Evolutionary conservation across 64 coral and sea anemone genomes (phyloP).

Genomic region (Cladopsammia gracilis): DNA sequence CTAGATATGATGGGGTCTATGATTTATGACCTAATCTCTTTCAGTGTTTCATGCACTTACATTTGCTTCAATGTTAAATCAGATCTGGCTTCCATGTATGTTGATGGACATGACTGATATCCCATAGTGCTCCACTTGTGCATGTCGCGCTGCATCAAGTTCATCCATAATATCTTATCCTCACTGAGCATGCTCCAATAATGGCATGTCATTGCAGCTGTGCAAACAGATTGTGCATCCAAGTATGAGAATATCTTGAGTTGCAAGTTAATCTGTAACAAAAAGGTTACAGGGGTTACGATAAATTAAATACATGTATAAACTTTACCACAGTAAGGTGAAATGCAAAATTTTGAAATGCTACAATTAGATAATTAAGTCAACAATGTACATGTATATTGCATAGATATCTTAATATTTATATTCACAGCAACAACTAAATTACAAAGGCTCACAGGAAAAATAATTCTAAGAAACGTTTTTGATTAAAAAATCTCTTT

Average conservation of each 20-base stretch:
- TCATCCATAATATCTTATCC: slow-evolving; percentile 88
- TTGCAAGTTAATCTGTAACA: slow-evolving; percentile 83
- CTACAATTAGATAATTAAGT: no score
- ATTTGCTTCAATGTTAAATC: slow-evolving; percentile 92
- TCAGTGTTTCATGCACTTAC: slow-evolving; percentile 49
- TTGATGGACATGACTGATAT: slow-evolving; percentile 82
- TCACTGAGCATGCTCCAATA: slow-evolving; percentile 87
- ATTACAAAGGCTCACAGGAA: no score
- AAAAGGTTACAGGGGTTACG: neutral
- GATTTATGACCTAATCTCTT: no score
- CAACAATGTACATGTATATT: no score
- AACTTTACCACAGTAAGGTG: no score
- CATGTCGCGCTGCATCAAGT: slow-evolving; percentile 68
- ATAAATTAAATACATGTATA: no score
- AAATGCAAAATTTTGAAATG: no score
- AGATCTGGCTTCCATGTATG: slow-evolving; percentile 86
- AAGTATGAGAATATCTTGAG: slow-evolving; percentile 91
- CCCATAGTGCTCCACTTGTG: slow-evolving; percentile 85
- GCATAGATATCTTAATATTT: no score
- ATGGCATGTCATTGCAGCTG: slow-evolving; percentile 76
- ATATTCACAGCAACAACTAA: no score
- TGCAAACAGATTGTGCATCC: slow-evolving; percentile 83
- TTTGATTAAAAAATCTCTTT: no score
- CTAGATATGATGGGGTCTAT: no score
- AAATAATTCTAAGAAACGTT: no score